phyloP scores from a whole-genome alignment of 2,797 vertebrate species.

The Acanthurus lineatus region DNA sequence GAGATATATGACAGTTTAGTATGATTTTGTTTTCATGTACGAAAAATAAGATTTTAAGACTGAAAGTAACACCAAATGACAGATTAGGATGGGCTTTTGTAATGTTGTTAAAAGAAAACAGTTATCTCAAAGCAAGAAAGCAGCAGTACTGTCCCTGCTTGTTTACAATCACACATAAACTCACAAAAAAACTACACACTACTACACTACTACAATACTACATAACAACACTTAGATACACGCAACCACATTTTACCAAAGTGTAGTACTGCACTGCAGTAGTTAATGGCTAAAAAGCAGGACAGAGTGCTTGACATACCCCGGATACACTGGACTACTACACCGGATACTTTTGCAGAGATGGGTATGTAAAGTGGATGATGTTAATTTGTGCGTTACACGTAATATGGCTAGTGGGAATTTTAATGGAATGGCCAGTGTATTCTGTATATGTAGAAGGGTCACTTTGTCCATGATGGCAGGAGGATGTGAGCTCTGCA shows the following conservation, averaged over 20 bases:
- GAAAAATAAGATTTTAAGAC: slow-evolving; percentile 74
- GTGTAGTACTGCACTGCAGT: slow-evolving; percentile 43
- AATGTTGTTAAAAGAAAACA: slow-evolving; percentile 41
- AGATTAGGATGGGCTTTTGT: slow-evolving; percentile 46
- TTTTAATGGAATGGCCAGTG: slow-evolving; percentile 33
- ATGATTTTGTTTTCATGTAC: background rate
- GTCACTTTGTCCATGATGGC: slow-evolving; percentile 52
- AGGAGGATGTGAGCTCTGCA: slow-evolving; percentile 48
- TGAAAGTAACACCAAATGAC: slow-evolving; percentile 55
- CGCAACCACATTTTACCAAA: slow-evolving; percentile 50
- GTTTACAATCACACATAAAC: slow-evolving; percentile 52
- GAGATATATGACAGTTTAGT: background rate
- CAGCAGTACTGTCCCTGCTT: slow-evolving; percentile 57
- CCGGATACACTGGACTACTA: slow-evolving; percentile 29
- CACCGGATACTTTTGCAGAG: slow-evolving; percentile 32
- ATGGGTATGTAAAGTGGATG: slow-evolving; percentile 10
- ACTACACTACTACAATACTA: slow-evolving; percentile 35
- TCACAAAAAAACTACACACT: slow-evolving; percentile 49
- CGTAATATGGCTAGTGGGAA: slow-evolving; percentile 14
- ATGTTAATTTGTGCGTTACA: slow-evolving; percentile 26
- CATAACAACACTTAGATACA: slow-evolving; percentile 48
- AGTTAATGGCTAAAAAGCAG: slow-evolving; percentile 45
- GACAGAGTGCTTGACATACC: slow-evolving; percentile 43
- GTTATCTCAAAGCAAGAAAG: slow-evolving; percentile 70
- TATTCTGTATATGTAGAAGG: slow-evolving; percentile 26